Conservation (phyloP, 2,113 vertebrate species). For the Chaetops frenatus region DNA sequence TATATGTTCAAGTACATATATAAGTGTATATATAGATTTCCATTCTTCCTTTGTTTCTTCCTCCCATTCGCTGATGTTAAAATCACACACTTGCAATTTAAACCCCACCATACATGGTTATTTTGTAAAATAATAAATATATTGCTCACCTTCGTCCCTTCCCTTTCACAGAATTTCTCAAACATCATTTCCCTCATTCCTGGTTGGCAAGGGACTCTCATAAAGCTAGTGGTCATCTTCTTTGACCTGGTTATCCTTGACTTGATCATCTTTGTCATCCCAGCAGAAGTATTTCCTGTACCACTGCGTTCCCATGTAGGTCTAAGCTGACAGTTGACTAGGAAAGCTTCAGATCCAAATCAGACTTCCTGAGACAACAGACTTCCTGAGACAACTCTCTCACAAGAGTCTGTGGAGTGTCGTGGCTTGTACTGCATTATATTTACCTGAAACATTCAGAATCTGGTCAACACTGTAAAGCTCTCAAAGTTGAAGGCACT, state of each 20-base stretch:
- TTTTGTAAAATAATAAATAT: neutral
- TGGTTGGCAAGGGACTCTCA: neutral
- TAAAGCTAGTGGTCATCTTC: neutral
- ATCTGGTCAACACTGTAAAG: neutral
- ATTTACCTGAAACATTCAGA: neutral
- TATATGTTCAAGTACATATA: neutral
- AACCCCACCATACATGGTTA: neutral
- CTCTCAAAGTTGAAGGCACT: neutral
- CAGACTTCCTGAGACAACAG: neutral
- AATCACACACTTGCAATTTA: neutral
- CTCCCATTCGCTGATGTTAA: neutral
- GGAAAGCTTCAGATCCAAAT: constrained; percentile 26
- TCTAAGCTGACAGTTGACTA: constrained; percentile 38
- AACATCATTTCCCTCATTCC: neutral
- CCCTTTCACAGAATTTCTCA: neutral
- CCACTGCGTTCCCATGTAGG: neutral
- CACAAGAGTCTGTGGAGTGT: neutral
- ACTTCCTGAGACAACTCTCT: too few species aligned
- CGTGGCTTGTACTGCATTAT: neutral
- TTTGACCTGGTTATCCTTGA: neutral
- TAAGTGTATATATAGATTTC: neutral
- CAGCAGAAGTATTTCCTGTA: neutral
- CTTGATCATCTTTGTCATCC: neutral
- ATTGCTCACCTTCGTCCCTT: neutral
- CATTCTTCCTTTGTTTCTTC: neutral